Evolutionary conservation across 2,888 invertebrate species (phyloP).

Genomic region (Dryobota labecula): DNA sequence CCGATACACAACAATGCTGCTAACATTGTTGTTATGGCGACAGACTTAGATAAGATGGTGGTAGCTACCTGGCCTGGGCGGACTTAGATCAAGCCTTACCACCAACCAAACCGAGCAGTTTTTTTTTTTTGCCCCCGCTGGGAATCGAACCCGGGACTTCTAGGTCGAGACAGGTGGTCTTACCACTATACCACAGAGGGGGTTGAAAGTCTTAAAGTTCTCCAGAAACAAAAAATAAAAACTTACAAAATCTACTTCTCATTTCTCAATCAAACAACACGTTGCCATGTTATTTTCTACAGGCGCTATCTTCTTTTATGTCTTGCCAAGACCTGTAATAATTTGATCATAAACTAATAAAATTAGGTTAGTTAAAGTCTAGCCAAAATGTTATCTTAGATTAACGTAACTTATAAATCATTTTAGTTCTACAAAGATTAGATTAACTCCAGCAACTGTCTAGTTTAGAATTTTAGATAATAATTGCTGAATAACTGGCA

Average conservation of each 20-base stretch:
- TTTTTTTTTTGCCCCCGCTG: too few relatives aligned
- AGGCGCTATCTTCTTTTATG: slow-evolving; percentile 27
- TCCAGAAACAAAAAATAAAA: neutral
- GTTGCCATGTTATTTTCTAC: slow-evolving; percentile 9
- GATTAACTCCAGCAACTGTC: slow-evolving; percentile 26
- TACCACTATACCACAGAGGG: too few relatives aligned
- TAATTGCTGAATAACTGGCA: slow-evolving; percentile 26
- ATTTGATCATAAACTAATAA: slow-evolving; percentile 4
- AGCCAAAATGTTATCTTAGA: neutral
- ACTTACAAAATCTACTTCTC: neutral
- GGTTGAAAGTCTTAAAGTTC: too few relatives aligned
- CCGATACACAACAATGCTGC: too few relatives aligned
- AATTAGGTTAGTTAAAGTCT: slow-evolving; percentile 23
- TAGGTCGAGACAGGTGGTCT: too few relatives aligned
- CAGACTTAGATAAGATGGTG: too few relatives aligned
- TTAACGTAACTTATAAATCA: slow-evolving; percentile 20
- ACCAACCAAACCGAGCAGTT: too few relatives aligned
- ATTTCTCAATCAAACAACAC: neutral
- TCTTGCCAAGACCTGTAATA: neutral
- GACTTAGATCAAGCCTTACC: too few relatives aligned
- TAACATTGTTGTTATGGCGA: too few relatives aligned
- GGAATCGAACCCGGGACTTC: too few relatives aligned
- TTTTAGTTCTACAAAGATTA: slow-evolving; percentile 17
- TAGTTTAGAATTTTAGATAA: neutral
- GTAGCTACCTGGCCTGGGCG: too few relatives aligned